Percentiles rank a stretch among this genome's conserved stretches.
Evolutionary conservation across 35 echinoderm and acorn worm genomes (phyloP).

Genomic region (Strongylocentrotus purpuratus): DNA sequence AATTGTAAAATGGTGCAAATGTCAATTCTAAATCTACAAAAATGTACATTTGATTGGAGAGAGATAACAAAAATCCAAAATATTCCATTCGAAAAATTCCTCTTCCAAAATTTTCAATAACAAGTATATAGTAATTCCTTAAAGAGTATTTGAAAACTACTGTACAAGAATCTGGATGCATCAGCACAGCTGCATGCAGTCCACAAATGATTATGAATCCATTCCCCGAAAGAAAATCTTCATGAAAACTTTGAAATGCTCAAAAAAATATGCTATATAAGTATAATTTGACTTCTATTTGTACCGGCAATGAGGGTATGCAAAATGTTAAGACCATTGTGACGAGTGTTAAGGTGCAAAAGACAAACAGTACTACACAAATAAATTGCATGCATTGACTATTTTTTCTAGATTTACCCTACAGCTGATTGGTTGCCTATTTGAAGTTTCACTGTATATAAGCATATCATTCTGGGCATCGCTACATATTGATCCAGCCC

Average conservation of each 20-base stretch:
- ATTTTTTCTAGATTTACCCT: not conserved
- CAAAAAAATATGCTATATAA: not conserved
- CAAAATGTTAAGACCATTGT: not conserved
- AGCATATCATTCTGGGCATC: not conserved
- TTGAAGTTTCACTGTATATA: slow-evolving; percentile 4
- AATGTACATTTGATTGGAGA: slow-evolving; percentile 49
- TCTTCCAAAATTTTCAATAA: slow-evolving; percentile 22
- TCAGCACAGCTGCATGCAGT: slow-evolving; percentile 10
- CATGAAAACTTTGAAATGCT: slow-evolving; percentile 9
- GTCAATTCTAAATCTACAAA: slow-evolving; percentile 48
- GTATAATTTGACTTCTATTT: not conserved
- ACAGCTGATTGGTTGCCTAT: not conserved
- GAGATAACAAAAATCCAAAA: slow-evolving; percentile 34
- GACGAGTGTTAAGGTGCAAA: not conserved
- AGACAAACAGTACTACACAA: not conserved
- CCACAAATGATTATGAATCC: not conserved
- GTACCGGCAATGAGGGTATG: not conserved
- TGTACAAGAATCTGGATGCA: not conserved
- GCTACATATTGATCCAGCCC: not conserved
- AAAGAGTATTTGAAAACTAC: slow-evolving; percentile 41
- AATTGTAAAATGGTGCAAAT: slow-evolving; percentile 43
- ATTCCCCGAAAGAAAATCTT: not conserved
- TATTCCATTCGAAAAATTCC: slow-evolving; percentile 31
- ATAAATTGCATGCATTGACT: not conserved
- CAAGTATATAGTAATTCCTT: slow-evolving; percentile 34